Evolutionary conservation across 2,113 vertebrate genomes (phyloP), one percentile per base, ranked within the genome.

Genomic region (Brachyistius frenatus): DNA sequence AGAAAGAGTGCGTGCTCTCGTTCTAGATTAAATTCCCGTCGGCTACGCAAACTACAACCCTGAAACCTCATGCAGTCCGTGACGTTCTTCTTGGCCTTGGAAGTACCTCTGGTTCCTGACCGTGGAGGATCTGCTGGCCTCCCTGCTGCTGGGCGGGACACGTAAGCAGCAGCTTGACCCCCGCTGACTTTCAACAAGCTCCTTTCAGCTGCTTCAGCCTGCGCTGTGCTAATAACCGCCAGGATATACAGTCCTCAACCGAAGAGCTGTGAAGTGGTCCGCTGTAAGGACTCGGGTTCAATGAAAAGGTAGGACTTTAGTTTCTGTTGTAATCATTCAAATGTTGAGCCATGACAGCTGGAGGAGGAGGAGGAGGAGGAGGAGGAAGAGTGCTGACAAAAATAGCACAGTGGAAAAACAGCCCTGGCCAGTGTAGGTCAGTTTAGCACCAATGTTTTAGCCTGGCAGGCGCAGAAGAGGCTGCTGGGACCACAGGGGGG

Each of bases 301-400:
- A 92, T 74, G 68, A 88, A 78, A 88, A 90, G 73, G 71, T 69
- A 87, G 79, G 76, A 73, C 78, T 87, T 62, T 23, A 37, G 66
- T 58, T 83, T 63, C 61, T 0, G n/a, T 64, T 73, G 66, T 84
- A 85, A 83, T 93, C 83, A 78, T 84, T 91, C 79, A 77, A 63
- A 68, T 72, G 77, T 69, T 73, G 75, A 86, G 78, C 82, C 70
- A 62, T 80, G 55, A 72, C 80, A 75, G 73, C 56, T 77, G 58
- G 41, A 83, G 64, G 6, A 67, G 54, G 52, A 71, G 64, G 72
- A 79, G 58, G 41, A 83, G 64, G 6, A 67, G 54, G 52, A 71
- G 64, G 72, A 55, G 16, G 68, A 71, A 58, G 64, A 61, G 39
- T 39, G 46, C 60, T 56, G 71, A 73, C 62, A 13, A 74, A 82